A percentile compares a stretch with the other conserved stretches of the same genome.
Conservation (phyloP, 2,797 vertebrate genomes). For the Remorina albescens region DNA sequence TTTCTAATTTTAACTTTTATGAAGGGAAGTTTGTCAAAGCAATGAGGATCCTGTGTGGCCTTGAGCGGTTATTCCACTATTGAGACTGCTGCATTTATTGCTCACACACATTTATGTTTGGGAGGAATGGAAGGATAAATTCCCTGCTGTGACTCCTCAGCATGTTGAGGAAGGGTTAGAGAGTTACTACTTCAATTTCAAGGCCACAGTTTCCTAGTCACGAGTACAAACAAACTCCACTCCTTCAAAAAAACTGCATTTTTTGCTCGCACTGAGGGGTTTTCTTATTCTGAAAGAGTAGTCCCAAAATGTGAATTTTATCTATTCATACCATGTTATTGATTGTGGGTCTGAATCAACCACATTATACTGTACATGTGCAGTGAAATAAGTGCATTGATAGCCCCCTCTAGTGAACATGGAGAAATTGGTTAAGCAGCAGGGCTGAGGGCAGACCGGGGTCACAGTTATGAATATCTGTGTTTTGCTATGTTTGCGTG, state of each 20-base stretch:
- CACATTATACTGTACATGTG: slow-evolving; percentile 1
- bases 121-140: neutral
- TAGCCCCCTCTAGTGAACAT: slow-evolving; percentile 83
- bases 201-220: neutral
- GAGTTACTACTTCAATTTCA: neutral
- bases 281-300: neutral
- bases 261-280: neutral
- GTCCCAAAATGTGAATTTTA: neutral
- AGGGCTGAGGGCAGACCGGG: slow-evolving; percentile 27
- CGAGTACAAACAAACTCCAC: too few species aligned
- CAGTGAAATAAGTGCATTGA: slow-evolving; percentile 64
- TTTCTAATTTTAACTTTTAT: neutral
- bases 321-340: neutral
- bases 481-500: neutral
- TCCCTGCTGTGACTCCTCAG: neutral
- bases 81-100: neutral
- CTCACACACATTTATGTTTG: neutral
- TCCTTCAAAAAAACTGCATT: too few species aligned
- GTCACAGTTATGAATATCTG: slow-evolving; percentile 18
- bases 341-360: neutral
- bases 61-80: neutral
- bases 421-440: slow-evolving; percentile 39
- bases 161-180: neutral
- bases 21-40: neutral
- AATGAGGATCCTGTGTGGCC: neutral